These are phyloP conservation scores for Sitodiplosis mosellana DNA, from an alignment of 1,140 invertebrate genomes.

Conservation along the genomic window DNA sequence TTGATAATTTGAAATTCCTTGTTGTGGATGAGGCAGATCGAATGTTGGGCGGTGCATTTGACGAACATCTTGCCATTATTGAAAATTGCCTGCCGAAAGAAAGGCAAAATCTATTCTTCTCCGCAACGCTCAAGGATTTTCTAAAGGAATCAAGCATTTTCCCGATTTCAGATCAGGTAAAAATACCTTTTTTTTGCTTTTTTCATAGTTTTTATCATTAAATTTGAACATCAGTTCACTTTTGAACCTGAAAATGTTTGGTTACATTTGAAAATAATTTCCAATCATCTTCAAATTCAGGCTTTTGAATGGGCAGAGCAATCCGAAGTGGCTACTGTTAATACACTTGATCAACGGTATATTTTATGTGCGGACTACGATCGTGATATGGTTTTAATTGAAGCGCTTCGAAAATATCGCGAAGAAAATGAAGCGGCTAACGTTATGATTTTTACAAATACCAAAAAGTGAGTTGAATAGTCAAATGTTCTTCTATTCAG, in stretches of 20 bases:
- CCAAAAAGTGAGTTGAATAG: conserved; percentile 60
- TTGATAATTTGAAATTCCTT: conserved; percentile 65
- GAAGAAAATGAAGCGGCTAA: conserved; percentile 52
- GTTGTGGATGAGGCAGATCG: conserved; percentile 87
- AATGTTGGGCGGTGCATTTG: conserved; percentile 60
- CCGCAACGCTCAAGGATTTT: conserved; percentile 85
- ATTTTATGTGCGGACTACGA: conserved; percentile 75
- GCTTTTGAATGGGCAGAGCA: conserved; percentile 39
- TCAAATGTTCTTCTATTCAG: neutral
- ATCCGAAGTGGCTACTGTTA: conserved; percentile 57
- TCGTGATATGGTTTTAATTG: conserved; percentile 84
- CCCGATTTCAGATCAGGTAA: conserved; percentile 18
- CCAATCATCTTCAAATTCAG: conserved; percentile 8
- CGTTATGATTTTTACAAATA: conserved; percentile 85
- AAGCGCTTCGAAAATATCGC: conserved; percentile 64
- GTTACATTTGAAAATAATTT: neutral
- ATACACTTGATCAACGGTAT: conserved; percentile 75
- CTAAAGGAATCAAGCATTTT: conserved; percentile 28
- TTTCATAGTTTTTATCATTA: no score
- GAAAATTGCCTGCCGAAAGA: conserved; percentile 60
- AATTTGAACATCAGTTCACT: no score
- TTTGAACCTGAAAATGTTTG: neutral
- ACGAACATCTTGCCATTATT: conserved; percentile 66
- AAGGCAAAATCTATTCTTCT: conserved; percentile 79
- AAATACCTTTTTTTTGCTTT: no score